Percentiles rank a stretch among this genome's conserved stretches.
Evolutionary conservation across 2,888 invertebrate species (phyloP).

Genomic region (Cerceris rybyensis): DNA sequence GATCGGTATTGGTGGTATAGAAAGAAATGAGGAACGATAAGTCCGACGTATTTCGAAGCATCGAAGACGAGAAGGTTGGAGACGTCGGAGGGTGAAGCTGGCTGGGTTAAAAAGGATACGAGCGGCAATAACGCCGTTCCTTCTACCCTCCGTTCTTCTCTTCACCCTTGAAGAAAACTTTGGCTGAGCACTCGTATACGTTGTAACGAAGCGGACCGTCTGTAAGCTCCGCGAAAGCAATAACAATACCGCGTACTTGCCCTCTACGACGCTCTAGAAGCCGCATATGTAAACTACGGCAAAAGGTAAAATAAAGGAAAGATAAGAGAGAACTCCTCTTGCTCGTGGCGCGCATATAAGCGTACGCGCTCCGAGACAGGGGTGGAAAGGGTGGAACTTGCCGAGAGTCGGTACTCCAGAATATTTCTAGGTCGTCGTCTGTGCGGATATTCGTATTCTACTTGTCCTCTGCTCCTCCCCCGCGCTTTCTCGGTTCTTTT

Average conservation of each 20-base stretch:
- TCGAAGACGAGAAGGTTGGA: slow-evolving; percentile 7
- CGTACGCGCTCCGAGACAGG: slow-evolving; percentile 6
- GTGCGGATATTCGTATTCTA: slow-evolving; percentile 60
- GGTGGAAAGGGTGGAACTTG: slow-evolving; percentile 33
- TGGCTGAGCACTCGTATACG: slow-evolving; percentile 60
- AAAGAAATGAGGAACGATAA: slow-evolving; percentile 26
- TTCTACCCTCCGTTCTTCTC: slow-evolving; percentile 19
- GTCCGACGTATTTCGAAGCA: slow-evolving; percentile 22
- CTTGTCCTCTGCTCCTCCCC: slow-evolving; percentile 35
- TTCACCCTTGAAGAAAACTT: slow-evolving; percentile 55
- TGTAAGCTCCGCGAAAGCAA: slow-evolving; percentile 65
- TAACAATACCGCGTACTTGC: slow-evolving; percentile 66
- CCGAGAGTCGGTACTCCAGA: slow-evolving; percentile 47
- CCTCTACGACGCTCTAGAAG: slow-evolving; percentile 44
- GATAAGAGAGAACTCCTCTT: slow-evolving; percentile 45
- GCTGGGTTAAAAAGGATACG: slow-evolving; percentile 12
- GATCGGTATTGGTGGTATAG: background rate
- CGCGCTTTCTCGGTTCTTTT: slow-evolving; percentile 15
- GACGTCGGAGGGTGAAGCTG: slow-evolving; percentile 4
- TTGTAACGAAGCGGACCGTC: slow-evolving; percentile 64
- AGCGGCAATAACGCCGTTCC: slow-evolving; percentile 47
- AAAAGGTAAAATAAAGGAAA: slow-evolving; percentile 47
- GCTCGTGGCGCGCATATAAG: slow-evolving; percentile 16
- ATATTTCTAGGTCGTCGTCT: slow-evolving; percentile 62
- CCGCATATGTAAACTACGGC: slow-evolving; percentile 55